Evolutionary conservation across 2,113 vertebrate genomes (phyloP), one percentile per base, ranked within the genome.

Genomic region (Eidolon helvum): DNA sequence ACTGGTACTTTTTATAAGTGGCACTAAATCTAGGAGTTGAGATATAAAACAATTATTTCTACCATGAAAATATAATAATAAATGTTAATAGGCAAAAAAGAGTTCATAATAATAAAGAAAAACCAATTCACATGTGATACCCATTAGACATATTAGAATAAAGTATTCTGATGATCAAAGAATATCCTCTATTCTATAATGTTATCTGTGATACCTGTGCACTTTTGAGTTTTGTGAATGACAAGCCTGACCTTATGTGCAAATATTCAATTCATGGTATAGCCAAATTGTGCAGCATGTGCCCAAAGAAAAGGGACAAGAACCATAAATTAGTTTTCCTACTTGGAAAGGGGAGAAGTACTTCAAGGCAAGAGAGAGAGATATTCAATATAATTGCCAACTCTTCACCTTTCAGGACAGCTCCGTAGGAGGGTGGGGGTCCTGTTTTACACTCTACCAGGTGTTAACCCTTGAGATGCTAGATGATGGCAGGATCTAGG

Each of bases 41-140:
- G 59, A 40, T 95, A 66, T 57, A 53, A 91, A 80, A 79, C 9
- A 63, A 57, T 93, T 90, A 71, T 94, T 77, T 93, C 38, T 75
- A 61, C n/a, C 10, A 21, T 66, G 55, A 93, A 97, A 74, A 11
- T 40, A 40, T 82, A 77, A 53, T 74, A 87, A 61, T 84, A 33
- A 80, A 10, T 43, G 3, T 55, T 75, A 94, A 85, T 61, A 28
- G 61, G 43, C 16, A 94, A 79, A 90, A 86, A 83, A 35, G 11
- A 86, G 7, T 75, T 90, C 45, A 69, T 92, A 28, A 72, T 87
- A 95, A 91, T 33, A 80, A 84, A 72, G 28, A 33, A 83, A 95
- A 92, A 59, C 16, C 65, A 94, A 53, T 92, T 94, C 12, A 75
- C 33, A 85, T 57, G 28, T 45, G 48, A 82, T 85, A 96, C 4